phyloP scores from a whole-genome alignment of 2,888 invertebrate genomes.

The Patella caerulea region DNA sequence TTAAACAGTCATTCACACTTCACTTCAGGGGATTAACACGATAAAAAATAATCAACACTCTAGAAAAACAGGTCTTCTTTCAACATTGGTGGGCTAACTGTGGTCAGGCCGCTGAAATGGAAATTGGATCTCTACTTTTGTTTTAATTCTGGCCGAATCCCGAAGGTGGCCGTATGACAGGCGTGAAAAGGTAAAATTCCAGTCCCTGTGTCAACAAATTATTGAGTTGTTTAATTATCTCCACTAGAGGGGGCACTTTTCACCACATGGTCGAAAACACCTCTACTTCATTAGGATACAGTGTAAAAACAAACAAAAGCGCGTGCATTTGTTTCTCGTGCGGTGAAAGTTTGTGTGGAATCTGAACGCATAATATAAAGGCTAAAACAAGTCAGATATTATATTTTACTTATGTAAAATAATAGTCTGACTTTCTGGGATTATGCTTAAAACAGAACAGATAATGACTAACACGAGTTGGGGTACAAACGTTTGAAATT shows the following conservation, averaged over 20 bases:
- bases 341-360: not conserved
- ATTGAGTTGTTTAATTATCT: conserved; percentile 10
- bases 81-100: no score
- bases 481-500: no score
- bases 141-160: not conserved
- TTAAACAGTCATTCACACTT: no score
- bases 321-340: conserved; percentile 5
- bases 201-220: conserved; percentile 8
- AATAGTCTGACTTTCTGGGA: no score
- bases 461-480: no score
- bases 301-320: conserved; percentile 4
- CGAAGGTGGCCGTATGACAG: conserved; percentile 2
- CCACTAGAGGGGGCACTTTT: conserved; percentile 1
- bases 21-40: no score
- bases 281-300: conserved; percentile 1
- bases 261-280: not conserved
- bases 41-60: no score
- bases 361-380: no score
- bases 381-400: no score
- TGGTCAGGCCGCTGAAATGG: not conserved
- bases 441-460: no score
- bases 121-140: not conserved
- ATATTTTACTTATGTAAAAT: no score
- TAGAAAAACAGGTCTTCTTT: no score
- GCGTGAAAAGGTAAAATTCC: conserved; percentile 7